A percentile compares a stretch with the other conserved stretches of the same genome.
These are phyloP conservation scores for Tineola bisselliella DNA, from an alignment of 2,888 invertebrate genomes.

Conservation along the genomic window DNA sequence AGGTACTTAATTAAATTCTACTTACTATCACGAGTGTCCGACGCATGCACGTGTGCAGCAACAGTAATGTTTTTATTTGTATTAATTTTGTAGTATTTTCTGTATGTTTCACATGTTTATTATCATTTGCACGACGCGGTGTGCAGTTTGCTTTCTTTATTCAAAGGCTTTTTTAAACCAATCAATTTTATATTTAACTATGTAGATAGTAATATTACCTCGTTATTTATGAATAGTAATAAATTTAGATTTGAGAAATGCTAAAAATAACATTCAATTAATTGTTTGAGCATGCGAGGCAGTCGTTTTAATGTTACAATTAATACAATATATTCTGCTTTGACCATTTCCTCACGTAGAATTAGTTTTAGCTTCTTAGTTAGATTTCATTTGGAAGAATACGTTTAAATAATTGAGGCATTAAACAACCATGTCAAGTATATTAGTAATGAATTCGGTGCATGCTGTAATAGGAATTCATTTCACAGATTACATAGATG, in stretches of 20 bases:
- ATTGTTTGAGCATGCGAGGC: neutral
- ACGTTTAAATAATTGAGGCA: neutral
- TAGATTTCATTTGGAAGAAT: neutral
- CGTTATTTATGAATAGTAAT: no score
- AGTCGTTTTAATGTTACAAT: neutral
- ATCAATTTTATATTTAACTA: neutral
- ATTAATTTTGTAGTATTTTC: slow-evolving; percentile 16
- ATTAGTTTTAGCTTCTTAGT: neutral
- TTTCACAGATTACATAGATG: slow-evolving; percentile 82
- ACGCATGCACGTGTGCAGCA: slow-evolving; percentile 62
- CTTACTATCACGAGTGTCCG: slow-evolving; percentile 60
- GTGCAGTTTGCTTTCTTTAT: neutral
- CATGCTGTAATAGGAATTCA: slow-evolving; percentile 16
- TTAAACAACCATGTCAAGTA: neutral
- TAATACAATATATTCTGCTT: neutral
- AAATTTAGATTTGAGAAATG: no score
- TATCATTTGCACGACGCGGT: slow-evolving; percentile 3
- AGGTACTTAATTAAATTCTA: slow-evolving; percentile 67
- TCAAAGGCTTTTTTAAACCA: neutral
- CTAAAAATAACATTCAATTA: no score
- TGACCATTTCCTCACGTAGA: neutral
- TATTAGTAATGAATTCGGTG: neutral
- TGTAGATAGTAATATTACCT: no score
- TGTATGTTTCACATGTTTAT: neutral
- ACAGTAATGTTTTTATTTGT: slow-evolving; percentile 28